These are phyloP conservation scores for Catocala nupta DNA, from an alignment of 2,888 invertebrate genomes.

Conservation along the genomic window DNA sequence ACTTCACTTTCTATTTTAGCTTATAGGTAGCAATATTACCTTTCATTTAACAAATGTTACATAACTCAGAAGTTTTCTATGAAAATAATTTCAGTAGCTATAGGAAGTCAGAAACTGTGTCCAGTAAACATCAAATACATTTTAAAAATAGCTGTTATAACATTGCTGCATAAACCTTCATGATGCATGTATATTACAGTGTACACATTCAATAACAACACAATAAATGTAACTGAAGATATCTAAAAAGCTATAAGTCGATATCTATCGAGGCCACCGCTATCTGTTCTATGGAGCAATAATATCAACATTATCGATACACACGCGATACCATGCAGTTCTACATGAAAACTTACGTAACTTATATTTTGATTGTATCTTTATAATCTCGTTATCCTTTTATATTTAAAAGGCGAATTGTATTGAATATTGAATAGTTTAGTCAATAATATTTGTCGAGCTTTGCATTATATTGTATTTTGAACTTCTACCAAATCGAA, in stretches of 20 bases:
- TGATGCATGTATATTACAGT: neutral
- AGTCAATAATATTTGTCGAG: neutral
- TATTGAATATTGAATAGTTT: conserved; percentile 13
- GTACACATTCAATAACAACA: conserved; percentile 5
- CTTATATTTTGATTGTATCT: conserved; percentile 42
- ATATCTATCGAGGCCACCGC: conserved; percentile 71
- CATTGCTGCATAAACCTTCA: no score
- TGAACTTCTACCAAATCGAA: no score
- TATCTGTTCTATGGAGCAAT: conserved; percentile 71
- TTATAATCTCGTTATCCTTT: conserved; percentile 27
- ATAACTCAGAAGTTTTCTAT: no score
- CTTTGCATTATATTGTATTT: no score
- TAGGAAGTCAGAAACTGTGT: no score
- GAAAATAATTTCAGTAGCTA: no score
- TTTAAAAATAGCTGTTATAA: no score
- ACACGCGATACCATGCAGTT: conserved; percentile 45
- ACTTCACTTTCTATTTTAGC: no score
- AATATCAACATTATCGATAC: conserved; percentile 67
- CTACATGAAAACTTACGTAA: conserved; percentile 54
- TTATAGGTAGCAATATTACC: no score
- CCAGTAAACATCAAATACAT: no score
- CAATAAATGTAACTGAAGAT: conserved; percentile 44
- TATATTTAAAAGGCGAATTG: conserved; percentile 6
- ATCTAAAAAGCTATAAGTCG: conserved; percentile 46
- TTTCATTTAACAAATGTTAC: no score